These are phyloP conservation scores for Megalops cyprinoides DNA, from an alignment of 2,797 vertebrate genomes.

Conservation along the genomic window DNA sequence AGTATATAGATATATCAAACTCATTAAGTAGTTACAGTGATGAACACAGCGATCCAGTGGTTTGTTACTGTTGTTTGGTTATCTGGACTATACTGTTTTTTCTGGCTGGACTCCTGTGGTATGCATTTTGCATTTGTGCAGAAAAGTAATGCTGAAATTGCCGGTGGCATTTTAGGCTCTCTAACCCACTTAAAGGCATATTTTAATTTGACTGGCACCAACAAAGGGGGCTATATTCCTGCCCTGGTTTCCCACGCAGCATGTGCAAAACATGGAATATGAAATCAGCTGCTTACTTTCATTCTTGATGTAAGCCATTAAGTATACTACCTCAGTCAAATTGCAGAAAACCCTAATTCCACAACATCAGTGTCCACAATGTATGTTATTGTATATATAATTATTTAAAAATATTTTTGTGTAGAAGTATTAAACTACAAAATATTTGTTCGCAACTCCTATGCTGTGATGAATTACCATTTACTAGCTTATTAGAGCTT, in stretches of 20 bases:
- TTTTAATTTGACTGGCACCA: background rate
- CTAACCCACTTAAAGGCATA: background rate
- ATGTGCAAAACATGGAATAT: background rate
- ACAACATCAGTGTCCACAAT: no score
- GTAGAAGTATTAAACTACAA: background rate
- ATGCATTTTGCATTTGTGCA: background rate
- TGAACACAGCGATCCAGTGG: no score
- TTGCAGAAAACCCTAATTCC: no score
- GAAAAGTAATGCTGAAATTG: background rate
- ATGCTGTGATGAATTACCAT: background rate
- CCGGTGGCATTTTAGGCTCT: background rate
- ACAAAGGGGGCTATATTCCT: background rate
- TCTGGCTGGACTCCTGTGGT: no score
- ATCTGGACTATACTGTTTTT: no score
- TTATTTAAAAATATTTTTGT: no score
- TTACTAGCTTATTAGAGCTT: background rate
- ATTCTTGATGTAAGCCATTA: background rate
- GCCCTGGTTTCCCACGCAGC: background rate
- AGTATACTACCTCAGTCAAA: no score
- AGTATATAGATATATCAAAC: no score
- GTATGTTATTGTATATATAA: no score
- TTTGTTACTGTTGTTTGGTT: no score
- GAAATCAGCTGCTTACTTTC: background rate
- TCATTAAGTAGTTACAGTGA: no score
- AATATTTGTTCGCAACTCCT: background rate